phyloP scores from a whole-genome alignment of 2,113 vertebrate species.

The Oreochromis tanganicae region DNA sequence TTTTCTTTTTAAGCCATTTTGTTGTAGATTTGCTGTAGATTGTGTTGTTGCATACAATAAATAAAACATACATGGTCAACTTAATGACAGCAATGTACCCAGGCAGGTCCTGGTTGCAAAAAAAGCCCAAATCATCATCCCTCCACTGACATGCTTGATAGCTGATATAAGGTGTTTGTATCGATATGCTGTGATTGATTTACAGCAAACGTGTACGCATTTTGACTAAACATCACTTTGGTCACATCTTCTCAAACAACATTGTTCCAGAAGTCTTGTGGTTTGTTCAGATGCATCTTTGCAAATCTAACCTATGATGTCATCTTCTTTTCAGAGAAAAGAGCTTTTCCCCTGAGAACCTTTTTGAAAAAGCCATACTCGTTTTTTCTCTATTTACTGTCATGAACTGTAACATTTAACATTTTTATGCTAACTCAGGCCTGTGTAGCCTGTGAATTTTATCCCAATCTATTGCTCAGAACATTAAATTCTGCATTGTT shows the following conservation, averaged over 20 bases:
- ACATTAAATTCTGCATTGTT: not conserved
- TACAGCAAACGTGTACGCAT: not conserved
- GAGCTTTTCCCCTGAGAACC: accelerated
- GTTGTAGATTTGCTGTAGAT: not conserved
- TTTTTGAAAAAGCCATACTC: not conserved
- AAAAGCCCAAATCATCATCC: not conserved
- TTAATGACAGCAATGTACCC: not conserved
- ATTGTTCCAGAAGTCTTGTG: not conserved
- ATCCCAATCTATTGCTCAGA: not conserved
- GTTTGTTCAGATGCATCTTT: not conserved
- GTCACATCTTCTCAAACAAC: accelerated
- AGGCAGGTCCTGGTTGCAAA: not conserved
- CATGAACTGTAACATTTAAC: not conserved
- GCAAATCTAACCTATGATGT: not conserved
- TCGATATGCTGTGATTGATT: not conserved
- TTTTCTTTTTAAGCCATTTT: not conserved
- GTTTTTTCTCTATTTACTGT: not conserved
- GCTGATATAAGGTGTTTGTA: not conserved
- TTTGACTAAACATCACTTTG: not conserved
- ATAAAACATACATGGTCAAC: not conserved
- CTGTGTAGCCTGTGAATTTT: not conserved
- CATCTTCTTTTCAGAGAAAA: not conserved
- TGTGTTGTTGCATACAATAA: not conserved
- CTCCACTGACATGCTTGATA: accelerated
- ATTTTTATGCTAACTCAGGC: not conserved